These are phyloP conservation scores for Calosoma granatense DNA, from an alignment of 1,140 invertebrate species.

Conservation along the genomic window DNA sequence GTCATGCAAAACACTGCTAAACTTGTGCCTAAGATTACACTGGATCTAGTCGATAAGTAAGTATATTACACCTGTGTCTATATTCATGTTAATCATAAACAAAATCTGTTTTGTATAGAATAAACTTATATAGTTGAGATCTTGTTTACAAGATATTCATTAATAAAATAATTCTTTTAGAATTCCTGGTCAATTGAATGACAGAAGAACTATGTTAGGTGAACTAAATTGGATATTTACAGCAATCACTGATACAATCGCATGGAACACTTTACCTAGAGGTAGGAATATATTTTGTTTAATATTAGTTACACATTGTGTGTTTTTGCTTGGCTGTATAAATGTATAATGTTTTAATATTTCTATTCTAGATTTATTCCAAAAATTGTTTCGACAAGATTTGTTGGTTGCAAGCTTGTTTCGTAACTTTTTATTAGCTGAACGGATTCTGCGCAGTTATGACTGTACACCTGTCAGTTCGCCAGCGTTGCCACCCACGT, in stretches of 20 bases:
- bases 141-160: no score
- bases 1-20: conserved; percentile 70
- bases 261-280: conserved; percentile 91
- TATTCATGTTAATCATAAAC: neutral
- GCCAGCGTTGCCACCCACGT: conserved; percentile 82
- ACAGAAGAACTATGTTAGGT: conserved; percentile 93
- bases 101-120: neutral
- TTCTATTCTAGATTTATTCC: conserved; percentile 71
- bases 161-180: no score
- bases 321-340: neutral
- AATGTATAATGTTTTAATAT: conserved; percentile 12
- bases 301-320: conserved; percentile 4
- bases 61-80: conserved; percentile 19
- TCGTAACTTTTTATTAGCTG: conserved; percentile 93
- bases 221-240: conserved; percentile 99
- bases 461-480: conserved; percentile 91
- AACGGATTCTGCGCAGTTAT: conserved; percentile 91
- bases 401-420: conserved; percentile 96
- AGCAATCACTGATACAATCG: conserved; percentile 99
- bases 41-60: conserved; percentile 85
- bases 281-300: conserved; percentile 35
- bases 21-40: conserved; percentile 66
- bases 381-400: conserved; percentile 95
- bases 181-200: conserved; percentile 90
- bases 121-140: conserved; percentile 10